Evolutionary conservation across 2,113 vertebrate species (phyloP).

Genomic region (Morone saxatilis): DNA sequence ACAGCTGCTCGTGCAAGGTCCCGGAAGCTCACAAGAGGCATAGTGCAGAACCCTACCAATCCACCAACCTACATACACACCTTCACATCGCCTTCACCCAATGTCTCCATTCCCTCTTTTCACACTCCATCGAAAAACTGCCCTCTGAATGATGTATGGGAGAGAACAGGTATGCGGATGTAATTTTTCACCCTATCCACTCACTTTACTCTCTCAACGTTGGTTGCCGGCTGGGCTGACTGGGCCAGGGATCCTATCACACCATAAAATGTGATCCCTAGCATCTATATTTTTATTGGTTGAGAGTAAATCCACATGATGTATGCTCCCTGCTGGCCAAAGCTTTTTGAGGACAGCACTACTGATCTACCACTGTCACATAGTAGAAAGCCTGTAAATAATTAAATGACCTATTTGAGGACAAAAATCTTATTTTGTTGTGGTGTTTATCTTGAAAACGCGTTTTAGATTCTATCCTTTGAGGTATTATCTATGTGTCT

Average conservation of each 20-base stretch:
- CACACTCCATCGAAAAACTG: slow-evolving; percentile 54
- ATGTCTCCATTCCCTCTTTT: slow-evolving; percentile 71
- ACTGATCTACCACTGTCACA: slow-evolving; percentile 20
- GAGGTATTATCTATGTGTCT: neutral
- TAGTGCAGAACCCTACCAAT: neutral
- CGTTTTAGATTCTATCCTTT: neutral
- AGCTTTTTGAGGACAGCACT: slow-evolving; percentile 16
- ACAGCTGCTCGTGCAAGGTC: neutral
- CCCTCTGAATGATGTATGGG: slow-evolving; percentile 79
- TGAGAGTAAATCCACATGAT: slow-evolving; percentile 78
- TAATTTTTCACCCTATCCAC: slow-evolving; percentile 76
- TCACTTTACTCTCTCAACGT: slow-evolving; percentile 34
- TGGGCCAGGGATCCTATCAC: slow-evolving; percentile 49
- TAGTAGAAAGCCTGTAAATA: slow-evolving; percentile 9
- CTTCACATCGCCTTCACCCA: slow-evolving; percentile 31
- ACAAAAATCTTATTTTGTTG: neutral
- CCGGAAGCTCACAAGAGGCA: slow-evolving; percentile 5
- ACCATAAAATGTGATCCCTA: slow-evolving; percentile 70
- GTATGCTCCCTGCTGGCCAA: slow-evolving; percentile 32
- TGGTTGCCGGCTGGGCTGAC: neutral
- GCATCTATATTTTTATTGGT: slow-evolving; percentile 78
- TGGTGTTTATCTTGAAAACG: neutral
- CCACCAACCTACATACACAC: slow-evolving; percentile 10
- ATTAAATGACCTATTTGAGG: neutral
- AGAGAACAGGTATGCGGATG: slow-evolving; percentile 53